These are phyloP conservation scores for Caenorhabditis parvicauda DNA, from an alignment of 2,888 invertebrate genomes.

Conservation along the genomic window DNA sequence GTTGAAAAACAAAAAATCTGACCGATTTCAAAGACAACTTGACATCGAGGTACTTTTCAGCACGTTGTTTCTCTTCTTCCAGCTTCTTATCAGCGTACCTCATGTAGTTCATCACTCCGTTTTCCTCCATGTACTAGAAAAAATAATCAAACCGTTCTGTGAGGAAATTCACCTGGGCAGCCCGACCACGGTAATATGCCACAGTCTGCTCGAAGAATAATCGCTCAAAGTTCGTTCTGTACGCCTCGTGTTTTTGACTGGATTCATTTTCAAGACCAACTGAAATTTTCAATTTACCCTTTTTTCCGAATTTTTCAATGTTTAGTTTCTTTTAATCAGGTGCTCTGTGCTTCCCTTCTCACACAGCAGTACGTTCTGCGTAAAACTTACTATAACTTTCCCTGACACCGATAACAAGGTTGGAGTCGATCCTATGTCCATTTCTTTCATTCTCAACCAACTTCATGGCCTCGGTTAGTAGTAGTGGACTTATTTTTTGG, in stretches of 20 bases:
- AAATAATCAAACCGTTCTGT: no score
- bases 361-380: no score
- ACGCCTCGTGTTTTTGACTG: conserved; percentile 76
- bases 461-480: conserved; percentile 93
- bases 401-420: conserved; percentile 92
- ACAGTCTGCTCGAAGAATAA: conserved; percentile 90
- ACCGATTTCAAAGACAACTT: no score
- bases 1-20: no score
- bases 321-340: neutral
- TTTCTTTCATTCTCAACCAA: conserved; percentile 92
- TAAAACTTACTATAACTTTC: conserved; percentile 82
- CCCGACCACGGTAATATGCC: conserved; percentile 84
- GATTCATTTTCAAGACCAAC: conserved; percentile 89
- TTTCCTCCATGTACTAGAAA: conserved; percentile 69
- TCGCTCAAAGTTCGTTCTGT: conserved; percentile 92
- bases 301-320: neutral
- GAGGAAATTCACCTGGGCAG: conserved; percentile 72
- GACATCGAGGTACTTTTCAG: conserved; percentile 88
- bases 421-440: conserved; percentile 95
- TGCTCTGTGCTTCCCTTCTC: no score
- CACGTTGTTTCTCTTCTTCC: conserved; percentile 89
- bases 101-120: conserved; percentile 96
- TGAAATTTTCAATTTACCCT: conserved; percentile 61
- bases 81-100: conserved; percentile 89
- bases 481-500: conserved; percentile 84